Conservation (phyloP, 1,140 invertebrate genomes). For the Ceratitis capitata region DNA sequence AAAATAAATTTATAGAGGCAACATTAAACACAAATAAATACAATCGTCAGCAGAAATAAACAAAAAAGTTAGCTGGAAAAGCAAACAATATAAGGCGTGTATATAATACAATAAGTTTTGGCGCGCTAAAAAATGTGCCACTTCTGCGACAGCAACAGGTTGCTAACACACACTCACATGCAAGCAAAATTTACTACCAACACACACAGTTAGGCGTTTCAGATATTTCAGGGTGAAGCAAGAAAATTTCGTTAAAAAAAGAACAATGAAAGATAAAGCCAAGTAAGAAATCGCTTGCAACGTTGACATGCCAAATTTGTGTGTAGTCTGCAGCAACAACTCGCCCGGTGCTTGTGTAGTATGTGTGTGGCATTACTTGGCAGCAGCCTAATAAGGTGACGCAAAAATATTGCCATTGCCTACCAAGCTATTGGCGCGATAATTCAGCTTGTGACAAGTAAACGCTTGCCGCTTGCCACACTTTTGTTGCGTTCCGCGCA, state of each 20-base stretch:
- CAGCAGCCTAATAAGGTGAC: neutral
- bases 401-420: neutral
- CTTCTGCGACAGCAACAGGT: constrained; percentile 19
- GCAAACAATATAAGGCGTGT: neutral
- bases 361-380: neutral
- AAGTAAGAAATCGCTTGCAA: neutral
- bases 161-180: neutral
- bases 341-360: neutral
- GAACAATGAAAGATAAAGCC: neutral
- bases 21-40: neutral
- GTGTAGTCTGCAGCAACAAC: neutral
- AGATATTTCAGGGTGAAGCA: neutral
- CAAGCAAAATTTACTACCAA: neutral
- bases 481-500: neutral
- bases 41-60: neutral
- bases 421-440: neutral
- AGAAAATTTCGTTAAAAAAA: too few relatives aligned
- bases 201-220: neutral
- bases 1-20: neutral
- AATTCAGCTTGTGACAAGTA: too few relatives aligned
- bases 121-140: constrained; percentile 31
- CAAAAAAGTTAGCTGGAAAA: neutral
- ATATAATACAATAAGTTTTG: neutral
- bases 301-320: neutral
- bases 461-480: constrained; percentile 2